These are phyloP conservation scores for Sebastes kiyomatsui DNA, from an alignment of 2,797 vertebrate species.

Conservation along the genomic window DNA sequence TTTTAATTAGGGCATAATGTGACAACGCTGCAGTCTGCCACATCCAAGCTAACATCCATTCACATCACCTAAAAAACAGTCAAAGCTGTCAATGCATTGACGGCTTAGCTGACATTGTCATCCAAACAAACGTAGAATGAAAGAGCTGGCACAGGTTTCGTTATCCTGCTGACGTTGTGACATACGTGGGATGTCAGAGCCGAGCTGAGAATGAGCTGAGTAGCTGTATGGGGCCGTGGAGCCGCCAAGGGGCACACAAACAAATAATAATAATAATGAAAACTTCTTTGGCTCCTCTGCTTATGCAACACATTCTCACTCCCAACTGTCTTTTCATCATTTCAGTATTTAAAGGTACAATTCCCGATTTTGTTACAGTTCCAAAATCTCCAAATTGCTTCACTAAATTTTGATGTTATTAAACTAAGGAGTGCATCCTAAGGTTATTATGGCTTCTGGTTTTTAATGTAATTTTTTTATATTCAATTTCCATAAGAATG, in stretches of 20 bases:
- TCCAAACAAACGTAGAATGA: background rate
- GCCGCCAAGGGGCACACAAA: background rate
- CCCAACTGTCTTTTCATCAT: background rate
- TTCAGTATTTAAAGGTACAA: background rate
- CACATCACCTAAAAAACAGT: background rate
- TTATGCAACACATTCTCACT: background rate
- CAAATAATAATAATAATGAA: background rate
- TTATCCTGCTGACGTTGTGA: background rate
- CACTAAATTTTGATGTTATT: background rate
- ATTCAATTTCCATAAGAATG: background rate
- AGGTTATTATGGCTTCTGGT: background rate
- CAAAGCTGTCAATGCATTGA: slow-evolving; percentile 1
- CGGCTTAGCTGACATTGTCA: background rate
- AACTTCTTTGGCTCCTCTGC: background rate
- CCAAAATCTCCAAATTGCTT: background rate
- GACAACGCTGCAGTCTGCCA: background rate
- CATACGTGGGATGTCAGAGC: background rate
- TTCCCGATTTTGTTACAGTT: background rate
- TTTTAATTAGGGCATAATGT: slow-evolving; percentile 29
- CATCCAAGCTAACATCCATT: background rate
- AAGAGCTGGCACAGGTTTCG: background rate
- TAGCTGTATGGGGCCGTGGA: no score
- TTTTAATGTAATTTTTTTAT: background rate
- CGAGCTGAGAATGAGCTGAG: background rate
- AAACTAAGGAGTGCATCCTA: background rate